Evolutionary conservation across 92 coral and sea anemone species (phyloP), one percentile per base, ranked within the genome.

Genomic region (Umimayanthus chanpuru): DNA sequence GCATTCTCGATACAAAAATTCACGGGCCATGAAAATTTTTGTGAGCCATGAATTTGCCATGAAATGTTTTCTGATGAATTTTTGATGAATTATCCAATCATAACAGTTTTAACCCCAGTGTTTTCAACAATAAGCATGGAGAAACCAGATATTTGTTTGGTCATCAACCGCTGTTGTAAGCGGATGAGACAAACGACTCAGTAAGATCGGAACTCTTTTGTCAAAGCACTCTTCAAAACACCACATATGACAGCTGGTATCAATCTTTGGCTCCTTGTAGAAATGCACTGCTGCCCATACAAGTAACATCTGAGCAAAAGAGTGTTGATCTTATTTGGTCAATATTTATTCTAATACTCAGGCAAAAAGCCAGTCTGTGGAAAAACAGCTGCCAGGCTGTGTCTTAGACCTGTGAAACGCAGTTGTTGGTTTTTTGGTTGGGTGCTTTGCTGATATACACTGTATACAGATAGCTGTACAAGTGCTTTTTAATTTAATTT

Each of bases 231-330:
- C 2, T 74, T 74, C 49, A 74, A 49, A 74, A 30, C 79, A 74
- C 47, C 79, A 74, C 9, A 74, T 9, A 11, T 49, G 49, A 74
- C 79, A 74, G 79, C 79, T 74, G 79, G 49, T 11, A 74, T 74
- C 79, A 74, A 74, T 36, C 36, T 32, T 32, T 32, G 79, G 79
- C 79, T 74, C 79, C 79, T 74, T 74, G 79, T 74, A 74, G 79
- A 6, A 74, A 74, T 21, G 44, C 44, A 28, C 79, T 74, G 79
- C 47, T 2, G 79, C 79, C 79, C 79, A 74, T 30, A 74, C 41
- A 74, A 73, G 39, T 8, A 65, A 65, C 72, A 21, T 65, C 72
- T 15, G 72, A 65, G 72, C 4, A 65, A 65, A 65, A 8, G 72
- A n/a, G n/a, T n/a, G n/a, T n/a, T n/a, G n/a, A n/a, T n/a, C n/a